Conservation (phyloP, 2,113 vertebrate species). For the Maccullochella peelii region DNA sequence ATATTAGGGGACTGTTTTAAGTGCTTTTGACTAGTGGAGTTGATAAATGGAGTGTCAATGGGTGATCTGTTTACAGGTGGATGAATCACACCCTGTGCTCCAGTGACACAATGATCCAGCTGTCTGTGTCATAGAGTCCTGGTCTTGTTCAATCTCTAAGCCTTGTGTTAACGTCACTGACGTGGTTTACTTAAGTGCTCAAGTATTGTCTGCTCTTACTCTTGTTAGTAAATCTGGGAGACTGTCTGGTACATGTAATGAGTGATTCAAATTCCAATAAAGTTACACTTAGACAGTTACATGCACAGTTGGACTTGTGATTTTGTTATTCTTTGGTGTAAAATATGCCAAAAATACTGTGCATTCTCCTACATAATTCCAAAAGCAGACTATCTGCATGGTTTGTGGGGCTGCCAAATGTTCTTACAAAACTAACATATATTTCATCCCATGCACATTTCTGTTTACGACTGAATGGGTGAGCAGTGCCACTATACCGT, state of each 20-base stretch:
- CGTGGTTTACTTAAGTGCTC: not conserved
- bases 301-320: not conserved
- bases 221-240: conserved; percentile 17
- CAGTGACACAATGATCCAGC: conserved; percentile 56
- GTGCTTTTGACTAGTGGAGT: conserved; percentile 21
- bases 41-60: conserved; percentile 22
- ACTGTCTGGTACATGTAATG: conserved; percentile 1
- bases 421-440: conserved; percentile 46
- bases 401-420: conserved; percentile 50
- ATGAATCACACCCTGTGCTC: conserved; percentile 53
- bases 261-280: not conserved
- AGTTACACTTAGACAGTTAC: not conserved
- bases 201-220: conserved; percentile 12
- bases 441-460: conserved; percentile 38
- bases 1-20: conserved; percentile 28
- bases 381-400: conserved; percentile 21
- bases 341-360: conserved; percentile 29
- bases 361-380: conserved; percentile 6
- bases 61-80: conserved; percentile 50
- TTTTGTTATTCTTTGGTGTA: conserved; percentile 30
- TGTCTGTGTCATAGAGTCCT: conserved; percentile 14
- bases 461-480: conserved; percentile 38
- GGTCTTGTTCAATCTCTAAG: not conserved
- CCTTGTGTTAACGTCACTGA: conserved; percentile 22
- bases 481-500: conserved; percentile 19